phyloP scores from a whole-genome alignment of 2,888 invertebrate species.

The Sphecodes monilicornis region DNA sequence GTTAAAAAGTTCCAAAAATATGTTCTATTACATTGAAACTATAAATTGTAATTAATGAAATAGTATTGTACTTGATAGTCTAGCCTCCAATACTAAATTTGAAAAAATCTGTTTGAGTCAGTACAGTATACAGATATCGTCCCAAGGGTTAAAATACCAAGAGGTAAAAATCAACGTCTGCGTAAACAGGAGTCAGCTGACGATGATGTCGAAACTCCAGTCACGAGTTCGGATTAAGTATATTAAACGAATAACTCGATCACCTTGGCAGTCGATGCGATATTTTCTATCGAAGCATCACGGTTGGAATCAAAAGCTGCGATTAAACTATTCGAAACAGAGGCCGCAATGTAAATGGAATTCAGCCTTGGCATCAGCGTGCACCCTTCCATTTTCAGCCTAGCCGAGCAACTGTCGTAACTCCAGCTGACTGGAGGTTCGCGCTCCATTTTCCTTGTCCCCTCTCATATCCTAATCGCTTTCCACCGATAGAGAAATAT shows the following conservation, averaged over 20 bases:
- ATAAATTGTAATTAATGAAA: too few species aligned
- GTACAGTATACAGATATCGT: background rate
- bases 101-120: too few species aligned
- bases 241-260: background rate
- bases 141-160: background rate
- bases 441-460: conserved; percentile 12
- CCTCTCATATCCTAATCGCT: conserved; percentile 47
- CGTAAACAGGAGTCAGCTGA: background rate
- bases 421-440: conserved; percentile 11
- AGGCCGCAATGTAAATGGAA: conserved; percentile 58
- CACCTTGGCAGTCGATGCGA: background rate
- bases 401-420: conserved; percentile 46
- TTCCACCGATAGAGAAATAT: conserved; percentile 41
- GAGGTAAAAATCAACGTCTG: background rate
- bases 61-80: too few species aligned
- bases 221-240: background rate
- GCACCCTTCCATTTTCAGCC: conserved; percentile 61
- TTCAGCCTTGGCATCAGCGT: conserved; percentile 61
- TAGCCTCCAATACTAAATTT: too few species aligned
- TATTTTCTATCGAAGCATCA: background rate
- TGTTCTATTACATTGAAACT: too few species aligned
- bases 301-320: conserved; percentile 32
- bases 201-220: background rate
- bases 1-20: too few species aligned
- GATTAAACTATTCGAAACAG: conserved; percentile 34